These are phyloP conservation scores for Diaperis boleti DNA, from an alignment of 2,888 invertebrate species.

Conservation along the genomic window DNA sequence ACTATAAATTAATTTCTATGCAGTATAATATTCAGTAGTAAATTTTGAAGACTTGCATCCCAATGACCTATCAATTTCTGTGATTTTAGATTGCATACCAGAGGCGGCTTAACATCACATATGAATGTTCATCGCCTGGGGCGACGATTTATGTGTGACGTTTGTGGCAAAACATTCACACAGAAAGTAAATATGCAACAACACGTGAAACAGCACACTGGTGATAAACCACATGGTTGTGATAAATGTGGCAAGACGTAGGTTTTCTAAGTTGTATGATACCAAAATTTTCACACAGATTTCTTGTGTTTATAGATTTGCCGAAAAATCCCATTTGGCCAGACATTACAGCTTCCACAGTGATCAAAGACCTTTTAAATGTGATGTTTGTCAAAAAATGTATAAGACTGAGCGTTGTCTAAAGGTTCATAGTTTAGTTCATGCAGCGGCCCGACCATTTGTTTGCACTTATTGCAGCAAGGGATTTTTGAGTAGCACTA, in stretches of 20 bases:
- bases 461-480: constrained; percentile 70
- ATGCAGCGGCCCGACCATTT: constrained; percentile 69
- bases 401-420: constrained; percentile 71
- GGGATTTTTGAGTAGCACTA: constrained; percentile 72
- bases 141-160: constrained; percentile 68
- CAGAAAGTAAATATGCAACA: constrained; percentile 69
- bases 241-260: constrained; percentile 67
- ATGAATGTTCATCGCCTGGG: constrained; percentile 66
- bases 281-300: too few relatives aligned
- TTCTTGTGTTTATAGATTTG: constrained; percentile 61
- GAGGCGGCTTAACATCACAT: constrained; percentile 65
- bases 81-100: constrained; percentile 62
- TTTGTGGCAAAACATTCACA: constrained; percentile 70
- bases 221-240: constrained; percentile 68
- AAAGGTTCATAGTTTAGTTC: constrained; percentile 70
- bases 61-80: too few relatives aligned
- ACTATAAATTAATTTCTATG: too few relatives aligned
- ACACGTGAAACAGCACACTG: constrained; percentile 67
- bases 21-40: too few relatives aligned
- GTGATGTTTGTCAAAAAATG: constrained; percentile 69
- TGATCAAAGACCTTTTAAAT: constrained; percentile 64
- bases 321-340: constrained; percentile 65
- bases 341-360: constrained; percentile 66
- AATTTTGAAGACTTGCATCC: too few relatives aligned
- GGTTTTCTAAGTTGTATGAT: too few relatives aligned